Evolutionary conservation across 2,888 invertebrate species (phyloP), one percentile per base, ranked within the genome.

Genomic region (Diaprepes abbreviatus): DNA sequence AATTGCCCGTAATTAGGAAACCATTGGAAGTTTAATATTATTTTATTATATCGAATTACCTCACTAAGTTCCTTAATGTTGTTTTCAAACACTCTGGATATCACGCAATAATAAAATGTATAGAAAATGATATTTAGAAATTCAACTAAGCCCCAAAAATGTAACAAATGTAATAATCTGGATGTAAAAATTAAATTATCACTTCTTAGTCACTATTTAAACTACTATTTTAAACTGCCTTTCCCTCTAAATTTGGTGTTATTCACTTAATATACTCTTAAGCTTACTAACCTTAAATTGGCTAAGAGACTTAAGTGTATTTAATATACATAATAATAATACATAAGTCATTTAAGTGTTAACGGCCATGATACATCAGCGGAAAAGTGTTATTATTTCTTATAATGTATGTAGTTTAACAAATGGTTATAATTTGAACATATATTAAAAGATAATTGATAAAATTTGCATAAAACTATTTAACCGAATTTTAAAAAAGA

Each of bases 381-480:
- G 45, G 45, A 45, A 21, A 12, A 21, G 24, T 6, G 5, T 45
- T 45, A 24, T 45, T 45, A 45, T 45, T 45, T 45, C 24, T 45
- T 45, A 45, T 16, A 16, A 38, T 16, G 14, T 4, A 38, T 38
- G 16, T 19, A 21, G n/a, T n/a, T n/a, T n/a, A n/a, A n/a, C n/a
- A n/a, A n/a, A n/a, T n/a, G n/a, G n/a, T n/a, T n/a, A n/a, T n/a
- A n/a, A n/a, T n/a, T n/a, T n/a, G n/a, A n/a, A n/a, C n/a, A n/a
- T n/a, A n/a, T n/a, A n/a, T n/a, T n/a, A n/a, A n/a, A n/a, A n/a
- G n/a, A n/a, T n/a, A n/a, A n/a, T n/a, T n/a, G n/a, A n/a, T n/a
- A n/a, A n/a, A n/a, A n/a, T n/a, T n/a, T n/a, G n/a, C n/a, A n/a
- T n/a, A n/a, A n/a, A n/a, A n/a, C n/a, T n/a, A n/a, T n/a, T n/a